These are phyloP conservation scores for Barnardius zonarius DNA, from an alignment of 2,113 vertebrate genomes.

Conservation along the genomic window DNA sequence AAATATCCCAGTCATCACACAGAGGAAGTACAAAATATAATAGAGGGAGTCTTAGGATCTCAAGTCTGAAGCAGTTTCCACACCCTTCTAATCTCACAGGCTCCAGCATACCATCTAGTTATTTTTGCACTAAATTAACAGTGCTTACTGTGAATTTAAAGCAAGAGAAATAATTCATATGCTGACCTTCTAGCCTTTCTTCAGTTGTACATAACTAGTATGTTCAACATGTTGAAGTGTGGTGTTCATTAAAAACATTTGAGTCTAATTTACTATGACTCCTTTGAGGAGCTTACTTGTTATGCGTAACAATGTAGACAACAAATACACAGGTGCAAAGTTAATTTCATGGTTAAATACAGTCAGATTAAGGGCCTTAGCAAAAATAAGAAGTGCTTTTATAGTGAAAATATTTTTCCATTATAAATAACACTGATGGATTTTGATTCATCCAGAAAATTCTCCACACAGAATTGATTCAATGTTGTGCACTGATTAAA, in stretches of 20 bases:
- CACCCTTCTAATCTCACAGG: not conserved
- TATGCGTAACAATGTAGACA: not conserved
- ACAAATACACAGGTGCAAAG: accelerated
- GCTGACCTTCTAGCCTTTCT: not conserved
- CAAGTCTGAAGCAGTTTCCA: not conserved
- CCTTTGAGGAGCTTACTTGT: not conserved
- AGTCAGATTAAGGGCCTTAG: not conserved
- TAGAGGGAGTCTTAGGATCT: not conserved
- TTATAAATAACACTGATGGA: not conserved
- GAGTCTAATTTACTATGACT: not conserved
- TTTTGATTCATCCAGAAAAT: not conserved
- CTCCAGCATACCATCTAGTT: not conserved
- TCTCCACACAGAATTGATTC: not conserved
- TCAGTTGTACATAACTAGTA: not conserved
- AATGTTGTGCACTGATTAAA: not conserved
- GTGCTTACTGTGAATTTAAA: not conserved
- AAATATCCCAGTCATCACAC: not conserved
- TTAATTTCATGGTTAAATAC: not conserved
- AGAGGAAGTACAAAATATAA: not conserved
- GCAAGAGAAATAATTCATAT: not conserved
- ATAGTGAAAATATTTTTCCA: not conserved
- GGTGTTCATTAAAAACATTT: not conserved
- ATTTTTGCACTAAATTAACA: not conserved
- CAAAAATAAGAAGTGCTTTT: not conserved
- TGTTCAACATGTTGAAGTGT: not conserved